A percentile compares a stretch with the other conserved stretches of the same genome.
Evolutionary conservation across 1,140 invertebrate species (phyloP).

Genomic region (Drosophila kanapiae): DNA sequence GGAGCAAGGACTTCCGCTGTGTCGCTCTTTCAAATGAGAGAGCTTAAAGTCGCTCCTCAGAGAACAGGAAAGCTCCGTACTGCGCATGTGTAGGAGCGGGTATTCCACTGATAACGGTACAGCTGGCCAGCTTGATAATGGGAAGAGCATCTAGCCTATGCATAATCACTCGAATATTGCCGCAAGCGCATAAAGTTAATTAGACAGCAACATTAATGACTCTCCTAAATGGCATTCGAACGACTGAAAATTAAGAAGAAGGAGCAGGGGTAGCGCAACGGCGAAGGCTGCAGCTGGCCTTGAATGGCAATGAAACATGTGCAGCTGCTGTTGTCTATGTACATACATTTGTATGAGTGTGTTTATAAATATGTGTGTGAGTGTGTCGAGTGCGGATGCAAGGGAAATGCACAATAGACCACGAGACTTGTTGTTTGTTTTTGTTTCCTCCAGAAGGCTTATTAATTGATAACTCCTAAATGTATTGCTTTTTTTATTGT

Average conservation of each 20-base stretch:
- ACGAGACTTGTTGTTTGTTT: background rate
- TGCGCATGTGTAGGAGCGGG: conserved; percentile 56
- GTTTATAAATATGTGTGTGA: background rate
- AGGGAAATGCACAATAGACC: conserved; percentile 31
- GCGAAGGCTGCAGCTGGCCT: conserved; percentile 47
- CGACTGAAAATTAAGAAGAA: background rate
- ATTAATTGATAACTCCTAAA: background rate
- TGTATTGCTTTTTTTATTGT: background rate
- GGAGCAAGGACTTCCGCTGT: conserved; percentile 61
- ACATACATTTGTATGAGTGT: background rate
- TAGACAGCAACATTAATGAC: conserved; percentile 54
- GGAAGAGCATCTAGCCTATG: conserved; percentile 41
- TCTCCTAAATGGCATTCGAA: conserved; percentile 61
- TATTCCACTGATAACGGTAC: conserved; percentile 71
- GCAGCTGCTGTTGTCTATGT: conserved; percentile 34
- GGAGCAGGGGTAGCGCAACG: background rate
- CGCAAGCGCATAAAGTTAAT: conserved; percentile 75
- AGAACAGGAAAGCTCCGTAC: conserved; percentile 25
- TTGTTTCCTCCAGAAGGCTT: conserved; percentile 1
- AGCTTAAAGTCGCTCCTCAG: conserved; percentile 40
- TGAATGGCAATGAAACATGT: conserved; percentile 55
- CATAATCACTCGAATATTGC: conserved; percentile 64
- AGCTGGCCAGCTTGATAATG: conserved; percentile 73
- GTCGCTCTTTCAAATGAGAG: conserved; percentile 13
- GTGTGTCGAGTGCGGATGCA: conserved; percentile 24